These are phyloP conservation scores for Dryoscopus gambensis DNA, from an alignment of 2,113 vertebrate genomes.

Conservation along the genomic window DNA sequence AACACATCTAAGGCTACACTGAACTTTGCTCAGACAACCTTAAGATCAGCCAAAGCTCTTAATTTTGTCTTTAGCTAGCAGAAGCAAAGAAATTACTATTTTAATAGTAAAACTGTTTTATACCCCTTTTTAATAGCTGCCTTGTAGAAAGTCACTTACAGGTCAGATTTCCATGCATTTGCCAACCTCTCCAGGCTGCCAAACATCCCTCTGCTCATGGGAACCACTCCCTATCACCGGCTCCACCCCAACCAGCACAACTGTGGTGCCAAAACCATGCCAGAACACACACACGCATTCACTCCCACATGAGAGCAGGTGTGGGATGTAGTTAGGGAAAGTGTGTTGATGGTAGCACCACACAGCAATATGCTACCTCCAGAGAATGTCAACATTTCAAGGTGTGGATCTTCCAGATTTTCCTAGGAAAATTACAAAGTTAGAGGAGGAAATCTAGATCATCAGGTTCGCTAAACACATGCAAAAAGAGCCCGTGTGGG, in stretches of 20 bases:
- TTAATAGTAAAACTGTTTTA: background rate
- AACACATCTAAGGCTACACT: background rate
- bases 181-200: background rate
- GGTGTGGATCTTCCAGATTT: background rate
- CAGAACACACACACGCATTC: background rate
- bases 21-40: background rate
- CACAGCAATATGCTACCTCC: background rate
- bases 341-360: background rate
- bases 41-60: background rate
- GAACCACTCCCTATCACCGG: background rate
- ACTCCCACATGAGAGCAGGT: background rate
- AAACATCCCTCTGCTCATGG: background rate
- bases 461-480: rapidly evolving
- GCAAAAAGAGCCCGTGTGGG: background rate
- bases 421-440: background rate
- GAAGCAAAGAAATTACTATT: background rate
- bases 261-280: background rate
- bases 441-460: background rate
- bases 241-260: background rate
- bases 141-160: background rate
- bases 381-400: background rate
- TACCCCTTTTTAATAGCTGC: background rate
- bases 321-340: background rate
- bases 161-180: background rate
- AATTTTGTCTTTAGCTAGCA: background rate